Base-by-base conservation (phyloP, 53 echinoderm and acorn worm species). In the Echinometra lucunter region DNA sequence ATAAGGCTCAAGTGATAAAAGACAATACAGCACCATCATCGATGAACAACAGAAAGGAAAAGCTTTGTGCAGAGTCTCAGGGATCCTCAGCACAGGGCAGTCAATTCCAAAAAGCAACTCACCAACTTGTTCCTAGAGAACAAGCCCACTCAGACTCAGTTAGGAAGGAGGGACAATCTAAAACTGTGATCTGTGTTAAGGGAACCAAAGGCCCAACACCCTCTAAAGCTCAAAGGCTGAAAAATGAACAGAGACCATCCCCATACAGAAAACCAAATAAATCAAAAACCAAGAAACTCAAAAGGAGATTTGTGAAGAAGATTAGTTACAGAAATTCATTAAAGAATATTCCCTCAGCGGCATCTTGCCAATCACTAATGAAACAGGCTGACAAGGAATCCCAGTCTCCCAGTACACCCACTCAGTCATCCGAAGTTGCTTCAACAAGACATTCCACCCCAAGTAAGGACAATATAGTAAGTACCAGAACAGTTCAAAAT, bases 221-320 rank as follows among this genome's bases (percentile, higher is more conserved):
- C 44, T 23, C 44, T 2, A 81, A 81, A 40, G 12, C 37, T 25
- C 44, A 21, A 17, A 45, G 49, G 85, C 47, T n/a, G n/a, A 85
- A 85, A n/a, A 47, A n/a, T 28, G n/a, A 85, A 49, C 47, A 85
- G n/a, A 85, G n/a, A 49, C 49, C 49, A 12, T 85, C 53, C 85
- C 53, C 28, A n/a, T n/a, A n/a, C n/a, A n/a, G 28, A 45, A 85
- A 85, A 85, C 17, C 23, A 85, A 53, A 49, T 7, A 42, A 21
- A 44, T 82, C 63, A 63, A 0, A 30, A 42, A 47, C 45, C 1
- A 85, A 49, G 12, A 12, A n/a, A 28, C 4, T n/a, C 37, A 18
- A n/a, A 45, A 30, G 30, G 13, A 85, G n/a, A 11, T 12, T 49
- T 27, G 53, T 3, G 3, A 28, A 49, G 85, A 85, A 85, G 49